A percentile compares a stretch with the other conserved stretches of the same genome.
phyloP scores from a whole-genome alignment of 1,140 invertebrate genomes.

The Procambarus virginalis region DNA sequence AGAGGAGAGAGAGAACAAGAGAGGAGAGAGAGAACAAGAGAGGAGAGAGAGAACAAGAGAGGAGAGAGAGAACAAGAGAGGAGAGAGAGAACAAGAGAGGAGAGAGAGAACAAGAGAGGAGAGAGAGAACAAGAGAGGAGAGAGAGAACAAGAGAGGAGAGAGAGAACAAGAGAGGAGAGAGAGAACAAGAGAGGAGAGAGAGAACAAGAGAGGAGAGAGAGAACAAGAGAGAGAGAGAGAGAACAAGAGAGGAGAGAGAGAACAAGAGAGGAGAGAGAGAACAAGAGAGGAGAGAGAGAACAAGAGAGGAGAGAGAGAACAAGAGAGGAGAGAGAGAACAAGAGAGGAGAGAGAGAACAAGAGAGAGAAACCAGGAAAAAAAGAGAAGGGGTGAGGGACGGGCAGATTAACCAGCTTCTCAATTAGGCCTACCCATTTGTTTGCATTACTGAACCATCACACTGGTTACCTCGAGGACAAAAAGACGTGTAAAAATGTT shows the following conservation, averaged over 20 bases:
- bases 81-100: background rate
- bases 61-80: background rate
- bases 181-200: no score
- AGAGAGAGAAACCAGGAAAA: no score
- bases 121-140: background rate
- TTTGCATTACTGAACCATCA: no score
- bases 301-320: no score
- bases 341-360: background rate
- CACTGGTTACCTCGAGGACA: no score
- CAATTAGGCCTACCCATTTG: no score
- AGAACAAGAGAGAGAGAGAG: no score
- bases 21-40: background rate
- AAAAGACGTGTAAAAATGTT: background rate
- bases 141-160: background rate
- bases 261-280: no score
- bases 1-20: background rate
- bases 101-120: background rate
- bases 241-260: no score
- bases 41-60: background rate
- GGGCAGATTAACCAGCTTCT: no score
- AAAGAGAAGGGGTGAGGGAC: no score
- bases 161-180: background rate
- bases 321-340: background rate
- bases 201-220: background rate
- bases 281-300: background rate